A percentile compares a stretch with the other conserved stretches of the same genome.
Evolutionary conservation across 2,113 vertebrate genomes (phyloP).

Genomic region (Colinus virginianus): DNA sequence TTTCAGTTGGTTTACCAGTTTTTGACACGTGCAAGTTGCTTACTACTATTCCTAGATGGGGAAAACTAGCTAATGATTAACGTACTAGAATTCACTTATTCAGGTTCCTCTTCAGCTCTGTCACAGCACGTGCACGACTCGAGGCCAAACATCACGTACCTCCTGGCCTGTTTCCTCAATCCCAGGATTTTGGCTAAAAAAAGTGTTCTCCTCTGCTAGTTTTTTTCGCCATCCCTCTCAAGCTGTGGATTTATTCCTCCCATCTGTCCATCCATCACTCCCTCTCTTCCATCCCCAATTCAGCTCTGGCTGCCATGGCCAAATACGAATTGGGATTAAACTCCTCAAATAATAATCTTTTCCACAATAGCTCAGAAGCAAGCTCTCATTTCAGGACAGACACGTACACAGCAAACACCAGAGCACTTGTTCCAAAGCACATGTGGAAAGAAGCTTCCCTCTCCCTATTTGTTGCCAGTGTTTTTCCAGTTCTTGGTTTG

Average conservation of each 20-base stretch:
- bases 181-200: background rate
- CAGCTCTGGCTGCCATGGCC: background rate
- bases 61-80: background rate
- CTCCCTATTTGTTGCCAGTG: background rate
- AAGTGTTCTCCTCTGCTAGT: background rate
- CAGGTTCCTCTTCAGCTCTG: background rate
- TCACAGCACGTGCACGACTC: background rate
- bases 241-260: background rate
- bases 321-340: background rate
- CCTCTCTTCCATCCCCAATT: background rate
- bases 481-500: background rate
- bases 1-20: background rate
- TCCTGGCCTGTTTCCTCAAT: background rate
- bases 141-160: background rate
- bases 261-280: background rate
- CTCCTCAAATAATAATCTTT: background rate
- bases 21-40: background rate
- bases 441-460: background rate
- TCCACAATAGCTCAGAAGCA: background rate
- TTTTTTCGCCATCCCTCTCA: background rate
- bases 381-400: background rate
- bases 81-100: background rate
- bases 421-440: background rate
- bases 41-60: too few relatives aligned
- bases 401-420: fast-evolving